phyloP scores from a whole-genome alignment of 2,888 invertebrate species.

The Epinotia ramella region DNA sequence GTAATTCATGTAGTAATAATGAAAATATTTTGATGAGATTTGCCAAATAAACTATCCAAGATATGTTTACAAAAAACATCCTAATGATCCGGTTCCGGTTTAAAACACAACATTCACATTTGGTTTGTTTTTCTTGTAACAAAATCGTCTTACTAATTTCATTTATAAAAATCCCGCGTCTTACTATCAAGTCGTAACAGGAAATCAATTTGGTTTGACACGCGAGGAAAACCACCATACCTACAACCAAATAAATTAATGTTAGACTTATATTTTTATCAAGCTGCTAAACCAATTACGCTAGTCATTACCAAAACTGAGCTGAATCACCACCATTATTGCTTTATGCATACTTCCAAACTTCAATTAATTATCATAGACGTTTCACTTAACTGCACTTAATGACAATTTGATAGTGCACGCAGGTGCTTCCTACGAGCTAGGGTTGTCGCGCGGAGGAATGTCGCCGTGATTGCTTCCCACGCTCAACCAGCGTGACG shows the following conservation, averaged over 20 bases:
- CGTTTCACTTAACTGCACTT: constrained; percentile 15
- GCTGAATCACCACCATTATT: not conserved
- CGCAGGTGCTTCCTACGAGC: constrained; percentile 24
- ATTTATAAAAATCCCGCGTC: not conserved
- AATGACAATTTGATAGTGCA: constrained; percentile 23
- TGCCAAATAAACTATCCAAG: not conserved
- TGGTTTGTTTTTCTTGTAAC: not conserved
- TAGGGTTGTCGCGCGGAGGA: constrained; percentile 19
- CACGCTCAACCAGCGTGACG: constrained; percentile 18
- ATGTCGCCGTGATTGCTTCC: constrained; percentile 31
- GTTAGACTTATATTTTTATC: not conserved
- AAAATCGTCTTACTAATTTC: not conserved
- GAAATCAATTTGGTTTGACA: no score
- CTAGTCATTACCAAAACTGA: not conserved
- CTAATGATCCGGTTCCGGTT: not conserved
- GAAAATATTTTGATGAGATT: not conserved
- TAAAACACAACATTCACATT: not conserved
- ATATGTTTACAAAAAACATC: not conserved
- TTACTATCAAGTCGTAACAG: not conserved
- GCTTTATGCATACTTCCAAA: constrained; percentile 9
- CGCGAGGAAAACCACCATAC: no score
- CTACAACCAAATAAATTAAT: no score
- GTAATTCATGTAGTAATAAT: no score
- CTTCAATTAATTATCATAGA: constrained; percentile 30
- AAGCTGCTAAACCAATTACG: not conserved